Evolutionary conservation across 2,113 vertebrate genomes (phyloP), one percentile per base, ranked within the genome.

Genomic region (Cephalopholis sonnerati): DNA sequence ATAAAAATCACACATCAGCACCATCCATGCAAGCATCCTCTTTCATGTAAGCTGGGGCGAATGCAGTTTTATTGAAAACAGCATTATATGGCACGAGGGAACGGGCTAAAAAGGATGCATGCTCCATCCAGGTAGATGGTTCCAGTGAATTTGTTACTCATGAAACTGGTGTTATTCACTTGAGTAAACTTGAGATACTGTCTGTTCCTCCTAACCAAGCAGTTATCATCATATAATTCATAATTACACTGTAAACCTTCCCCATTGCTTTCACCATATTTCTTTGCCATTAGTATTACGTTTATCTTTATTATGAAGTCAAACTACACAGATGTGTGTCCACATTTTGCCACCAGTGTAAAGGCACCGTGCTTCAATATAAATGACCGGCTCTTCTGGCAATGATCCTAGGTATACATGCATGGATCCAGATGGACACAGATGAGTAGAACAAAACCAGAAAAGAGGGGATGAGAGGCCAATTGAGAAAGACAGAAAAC

Each of bases 1-100:
- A 63, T 27, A 24, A 57, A 73, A 57, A 79, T 36, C 36, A 73
- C 48, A 59, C 62, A 70, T 44, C 54, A 51, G 25, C 63, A 48
- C 66, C 29, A 76, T 44, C 50, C 74, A 88, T 48, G 36, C 74
- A 61, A 32, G 48, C 55, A 58, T 63, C 29, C 79, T 78, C 36
- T 71, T 62, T 68, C 27, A 61, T 74, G 24, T 57, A 79, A 63
- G 63, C 24, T 25, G 50, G 10, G 24, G 65, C 1, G 24, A 44
- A 57, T 27, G 41, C 29, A 53, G 29, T 36, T 8, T 9, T 39
- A 18, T 13, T 63, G 22, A 24, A 69, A 58, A 27, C 15, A 15
- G 6, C 27, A 20, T 27, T 20, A 15, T 54, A 54, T 71, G 22
- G 57, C 6, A 65, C 25, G 5, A 46, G 22, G 27, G 6, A n/a